Conservation (phyloP, 2,888 invertebrate species). For the Lithodes maja region DNA sequence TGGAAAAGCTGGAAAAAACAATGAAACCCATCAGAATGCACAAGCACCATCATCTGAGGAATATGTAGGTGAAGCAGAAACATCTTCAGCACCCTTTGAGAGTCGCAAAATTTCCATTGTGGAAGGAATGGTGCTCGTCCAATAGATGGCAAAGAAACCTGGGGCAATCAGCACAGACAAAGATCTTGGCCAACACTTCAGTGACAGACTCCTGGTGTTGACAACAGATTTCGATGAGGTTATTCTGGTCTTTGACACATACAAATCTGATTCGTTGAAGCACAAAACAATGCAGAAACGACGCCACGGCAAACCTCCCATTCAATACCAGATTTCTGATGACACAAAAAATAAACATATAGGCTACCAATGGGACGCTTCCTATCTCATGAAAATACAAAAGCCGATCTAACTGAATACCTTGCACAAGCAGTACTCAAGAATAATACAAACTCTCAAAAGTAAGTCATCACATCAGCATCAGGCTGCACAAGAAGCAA, state of each 20-base stretch:
- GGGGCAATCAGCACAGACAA: constrained; percentile 6
- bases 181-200: background rate
- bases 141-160: constrained; percentile 2
- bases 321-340: constrained; percentile 28
- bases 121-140: constrained; percentile 9
- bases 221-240: constrained; percentile 8
- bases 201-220: constrained; percentile 3
- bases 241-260: constrained; percentile 35
- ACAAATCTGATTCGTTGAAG: constrained; percentile 30
- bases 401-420: constrained; percentile 32
- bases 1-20: background rate
- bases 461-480: background rate
- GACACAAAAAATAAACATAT: constrained; percentile 37
- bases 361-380: constrained; percentile 27
- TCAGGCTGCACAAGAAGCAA: background rate
- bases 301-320: constrained; percentile 23
- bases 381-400: constrained; percentile 36
- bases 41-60: background rate
- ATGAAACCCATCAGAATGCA: background rate
- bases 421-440: constrained; percentile 8
- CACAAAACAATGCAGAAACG: constrained; percentile 30
- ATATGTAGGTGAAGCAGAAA: background rate
- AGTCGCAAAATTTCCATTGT: background rate
- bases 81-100: background rate
- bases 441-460: background rate